Evolutionary conservation across 2,797 vertebrate genomes (phyloP), one percentile per base, ranked within the genome.

Genomic region (Selene dorsalis): DNA sequence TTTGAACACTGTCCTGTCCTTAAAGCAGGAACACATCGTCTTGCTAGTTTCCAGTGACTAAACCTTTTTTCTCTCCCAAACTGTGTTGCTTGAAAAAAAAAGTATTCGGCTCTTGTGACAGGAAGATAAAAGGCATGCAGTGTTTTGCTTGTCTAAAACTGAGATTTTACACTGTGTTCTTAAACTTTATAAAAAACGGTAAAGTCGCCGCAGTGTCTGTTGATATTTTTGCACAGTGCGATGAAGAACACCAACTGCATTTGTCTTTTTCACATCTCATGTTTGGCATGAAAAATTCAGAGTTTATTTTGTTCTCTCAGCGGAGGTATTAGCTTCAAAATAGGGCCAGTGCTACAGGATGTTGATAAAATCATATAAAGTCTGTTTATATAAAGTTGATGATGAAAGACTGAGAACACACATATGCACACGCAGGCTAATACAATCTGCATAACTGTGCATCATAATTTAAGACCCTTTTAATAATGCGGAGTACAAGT

Each of bases 41-140:
- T 52, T 45, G 39, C 64, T 63, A 56, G 60, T 73, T 85, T 85
- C 82, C 48, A 70, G 67, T 38, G 14, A 63, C 65, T 62, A 38
- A 67, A 72, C 48, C 63, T 75, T 69, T n/a, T 59, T 63, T 70
- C n/a, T 62, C 22, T 30, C 53, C 6, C 13, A 43, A 81, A 81
- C 50, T 70, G 22, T 32, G 38, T 53, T 62, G 48, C 65, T 65
- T 75, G 53, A 70, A 82, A 87, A 89, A n/a, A 65, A 70, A 80
- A 75, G 70, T 32, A 59, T 85, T 79, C 82, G 76, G 75, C 67
- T 85, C 20, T 20, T 28, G 68, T 90, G 84, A 88, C 89, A 74
- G 73, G 39, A 75, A 80, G 73, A 89, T 89, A 32, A 88, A 88
- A 85, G 79, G 30, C 64, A 60, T 52, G 41, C 47, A 60, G 77